These are phyloP conservation scores for Noctua comes DNA, from an alignment of 2,888 invertebrate species.

Conservation along the genomic window DNA sequence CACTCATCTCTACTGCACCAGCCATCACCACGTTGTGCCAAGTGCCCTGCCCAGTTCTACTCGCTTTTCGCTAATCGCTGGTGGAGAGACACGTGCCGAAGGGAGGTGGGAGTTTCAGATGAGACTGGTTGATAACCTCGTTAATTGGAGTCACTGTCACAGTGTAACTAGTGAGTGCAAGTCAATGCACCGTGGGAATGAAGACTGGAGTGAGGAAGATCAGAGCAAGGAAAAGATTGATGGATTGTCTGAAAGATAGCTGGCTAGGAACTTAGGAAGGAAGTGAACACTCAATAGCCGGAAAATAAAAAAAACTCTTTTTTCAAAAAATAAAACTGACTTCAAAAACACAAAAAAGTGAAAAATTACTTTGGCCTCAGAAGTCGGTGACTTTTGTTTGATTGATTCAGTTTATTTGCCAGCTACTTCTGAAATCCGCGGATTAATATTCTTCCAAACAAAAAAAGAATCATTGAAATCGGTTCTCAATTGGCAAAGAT, in stretches of 20 bases:
- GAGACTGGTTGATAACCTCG: conserved; percentile 46
- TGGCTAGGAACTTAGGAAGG: not conserved
- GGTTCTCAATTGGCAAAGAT: too few species aligned
- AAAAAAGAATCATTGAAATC: too few species aligned
- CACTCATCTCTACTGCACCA: not conserved
- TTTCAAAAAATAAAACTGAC: too few species aligned
- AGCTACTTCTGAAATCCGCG: too few species aligned
- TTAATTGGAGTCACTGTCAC: conserved; percentile 38
- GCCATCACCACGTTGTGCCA: not conserved
- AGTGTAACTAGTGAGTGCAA: conserved; percentile 6
- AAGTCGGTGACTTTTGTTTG: too few species aligned
- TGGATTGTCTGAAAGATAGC: not conserved
- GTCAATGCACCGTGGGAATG: conserved; percentile 32
- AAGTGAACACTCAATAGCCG: not conserved
- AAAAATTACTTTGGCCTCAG: too few species aligned
- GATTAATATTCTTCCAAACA: too few species aligned
- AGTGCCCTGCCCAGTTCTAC: not conserved
- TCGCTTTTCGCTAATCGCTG: not conserved
- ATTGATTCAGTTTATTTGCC: too few species aligned
- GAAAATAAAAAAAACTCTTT: not conserved
- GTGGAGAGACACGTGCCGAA: not conserved
- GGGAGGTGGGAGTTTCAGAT: conserved; percentile 32
- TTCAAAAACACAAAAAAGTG: too few species aligned
- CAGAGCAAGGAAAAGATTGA: not conserved
- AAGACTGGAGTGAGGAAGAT: not conserved